Evolutionary conservation across 2,113 vertebrate species (phyloP).

Genomic region (Chlamydotis undulata): DNA sequence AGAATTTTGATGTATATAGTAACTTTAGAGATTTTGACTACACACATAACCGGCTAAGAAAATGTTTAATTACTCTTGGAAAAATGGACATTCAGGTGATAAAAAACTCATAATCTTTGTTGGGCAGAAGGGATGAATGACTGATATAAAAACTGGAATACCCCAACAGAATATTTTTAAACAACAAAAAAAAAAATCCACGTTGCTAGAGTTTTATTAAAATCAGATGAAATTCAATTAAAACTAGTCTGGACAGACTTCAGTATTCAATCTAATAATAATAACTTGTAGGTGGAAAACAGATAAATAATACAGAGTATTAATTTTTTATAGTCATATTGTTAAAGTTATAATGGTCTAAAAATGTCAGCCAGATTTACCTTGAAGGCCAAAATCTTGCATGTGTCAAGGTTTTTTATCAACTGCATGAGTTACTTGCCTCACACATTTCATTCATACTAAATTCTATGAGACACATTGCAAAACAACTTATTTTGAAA

Average conservation of each 20-base stretch:
- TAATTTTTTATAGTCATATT: not conserved
- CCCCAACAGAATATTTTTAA: not conserved
- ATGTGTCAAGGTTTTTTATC: not conserved
- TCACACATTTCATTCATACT: not conserved
- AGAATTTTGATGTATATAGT: not conserved
- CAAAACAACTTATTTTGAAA: not conserved
- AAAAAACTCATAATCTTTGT: not conserved
- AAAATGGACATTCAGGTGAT: not conserved
- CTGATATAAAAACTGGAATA: not conserved
- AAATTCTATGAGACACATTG: not conserved
- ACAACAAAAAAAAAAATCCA: not conserved
- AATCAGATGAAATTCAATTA: not conserved
- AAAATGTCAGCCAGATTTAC: not conserved
- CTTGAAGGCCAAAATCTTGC: not conserved
- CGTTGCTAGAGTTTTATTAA: not conserved
- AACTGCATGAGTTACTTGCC: not conserved
- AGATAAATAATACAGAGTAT: not conserved
- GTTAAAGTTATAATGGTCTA: not conserved
- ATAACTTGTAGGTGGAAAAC: not conserved
- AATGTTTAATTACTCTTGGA: not conserved
- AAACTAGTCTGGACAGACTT: not conserved
- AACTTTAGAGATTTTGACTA: not conserved
- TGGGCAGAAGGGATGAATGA: not conserved
- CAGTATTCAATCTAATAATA: not conserved
- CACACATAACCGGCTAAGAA: not conserved